phyloP scores from a whole-genome alignment of 2,113 vertebrate species.

The Xiphophorus hellerii region DNA sequence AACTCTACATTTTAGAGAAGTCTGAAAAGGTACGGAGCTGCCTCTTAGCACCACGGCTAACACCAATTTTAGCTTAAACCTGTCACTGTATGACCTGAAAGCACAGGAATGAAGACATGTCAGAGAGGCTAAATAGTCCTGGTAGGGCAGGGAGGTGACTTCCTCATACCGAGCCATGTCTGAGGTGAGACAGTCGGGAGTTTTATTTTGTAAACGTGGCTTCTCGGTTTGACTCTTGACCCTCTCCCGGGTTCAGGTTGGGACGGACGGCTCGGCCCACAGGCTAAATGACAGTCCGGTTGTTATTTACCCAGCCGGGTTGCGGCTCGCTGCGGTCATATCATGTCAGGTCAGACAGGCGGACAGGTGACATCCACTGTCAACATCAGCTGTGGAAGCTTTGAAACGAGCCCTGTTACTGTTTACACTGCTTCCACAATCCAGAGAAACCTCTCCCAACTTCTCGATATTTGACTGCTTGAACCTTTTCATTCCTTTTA shows the following conservation, averaged over 20 bases:
- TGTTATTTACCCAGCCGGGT: slow-evolving; percentile 1
- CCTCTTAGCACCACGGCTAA: slow-evolving; percentile 12
- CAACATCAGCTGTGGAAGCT: slow-evolving; percentile 31
- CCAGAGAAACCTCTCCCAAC: too few relatives aligned
- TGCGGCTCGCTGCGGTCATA: slow-evolving; percentile 29
- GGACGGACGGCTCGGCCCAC: not conserved
- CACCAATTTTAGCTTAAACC: not conserved
- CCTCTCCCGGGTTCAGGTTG: slow-evolving; percentile 9
- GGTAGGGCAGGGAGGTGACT: not conserved
- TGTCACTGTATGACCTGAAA: not conserved
- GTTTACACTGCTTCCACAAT: slow-evolving; percentile 14
- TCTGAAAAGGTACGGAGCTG: not conserved
- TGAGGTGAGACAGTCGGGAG: not conserved
- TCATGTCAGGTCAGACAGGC: slow-evolving; percentile 13
- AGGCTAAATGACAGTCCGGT: slow-evolving; percentile 16
- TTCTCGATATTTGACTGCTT: not conserved
- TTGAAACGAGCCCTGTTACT: slow-evolving; percentile 4
- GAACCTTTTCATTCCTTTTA: too few relatives aligned
- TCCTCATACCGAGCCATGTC: slow-evolving; percentile 23
- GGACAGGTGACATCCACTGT: slow-evolving; percentile 18
- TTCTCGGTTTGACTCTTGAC: slow-evolving; percentile 23
- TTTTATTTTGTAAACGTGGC: slow-evolving; percentile 54
- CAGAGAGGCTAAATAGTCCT: not conserved
- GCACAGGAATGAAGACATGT: slow-evolving; percentile 5
- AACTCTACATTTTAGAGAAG: slow-evolving; percentile 3